These are phyloP conservation scores for Actinia equina DNA, from an alignment of 64 coral and sea anemone species.

Conservation along the genomic window DNA sequence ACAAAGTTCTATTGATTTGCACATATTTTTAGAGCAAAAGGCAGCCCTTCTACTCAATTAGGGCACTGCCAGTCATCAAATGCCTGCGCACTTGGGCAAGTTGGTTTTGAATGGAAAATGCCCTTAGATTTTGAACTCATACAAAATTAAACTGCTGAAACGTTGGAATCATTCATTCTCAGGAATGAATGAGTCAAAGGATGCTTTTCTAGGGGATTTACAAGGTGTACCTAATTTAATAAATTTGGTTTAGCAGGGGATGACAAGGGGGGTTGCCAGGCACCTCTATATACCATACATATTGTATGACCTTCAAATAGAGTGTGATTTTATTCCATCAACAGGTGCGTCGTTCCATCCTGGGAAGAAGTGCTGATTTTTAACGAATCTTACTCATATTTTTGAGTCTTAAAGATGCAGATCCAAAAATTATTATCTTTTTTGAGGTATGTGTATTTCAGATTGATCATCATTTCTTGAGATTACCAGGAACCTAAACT, in stretches of 20 bases:
- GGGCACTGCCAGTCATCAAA: not conserved
- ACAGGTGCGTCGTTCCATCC: slow-evolving; percentile 75
- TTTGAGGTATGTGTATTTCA: slow-evolving; percentile 74
- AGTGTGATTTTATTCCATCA: not conserved
- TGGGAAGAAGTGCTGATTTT: slow-evolving; percentile 97
- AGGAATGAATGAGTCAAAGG: no score
- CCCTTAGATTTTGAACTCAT: not conserved
- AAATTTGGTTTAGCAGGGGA: no score
- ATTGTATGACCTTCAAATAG: no score
- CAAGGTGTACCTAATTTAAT: no score
- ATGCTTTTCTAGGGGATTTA: no score
- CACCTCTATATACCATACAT: no score
- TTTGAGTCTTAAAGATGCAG: slow-evolving; percentile 61
- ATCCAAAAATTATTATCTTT: slow-evolving; percentile 87
- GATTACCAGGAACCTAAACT: not conserved
- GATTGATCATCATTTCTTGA: not conserved
- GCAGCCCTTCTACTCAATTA: not conserved
- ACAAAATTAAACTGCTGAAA: not conserved
- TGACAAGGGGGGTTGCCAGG: no score
- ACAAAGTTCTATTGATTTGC: no score
- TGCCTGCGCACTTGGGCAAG: not conserved
- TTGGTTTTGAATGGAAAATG: not conserved
- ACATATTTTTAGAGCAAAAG: no score
- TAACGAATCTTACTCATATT: slow-evolving; percentile 92
- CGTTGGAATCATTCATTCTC: no score